Evolutionary conservation across 1,140 invertebrate species (phyloP), one percentile per base, ranked within the genome.

Genomic region (Pseudomyrmex flavicornis): DNA sequence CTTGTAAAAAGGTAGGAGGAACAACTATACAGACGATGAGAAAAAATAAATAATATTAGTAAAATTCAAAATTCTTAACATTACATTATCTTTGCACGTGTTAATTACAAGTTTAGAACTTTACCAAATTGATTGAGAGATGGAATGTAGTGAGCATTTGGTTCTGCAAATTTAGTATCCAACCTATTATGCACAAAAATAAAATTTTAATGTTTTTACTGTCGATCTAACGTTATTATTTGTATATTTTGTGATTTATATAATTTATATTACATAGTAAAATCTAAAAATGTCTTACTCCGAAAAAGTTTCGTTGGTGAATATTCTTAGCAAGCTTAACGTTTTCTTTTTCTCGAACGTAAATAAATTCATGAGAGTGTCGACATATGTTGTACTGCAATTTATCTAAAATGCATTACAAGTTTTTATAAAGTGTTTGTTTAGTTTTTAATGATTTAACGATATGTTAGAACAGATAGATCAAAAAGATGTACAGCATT

Each of bases 121-220:
- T 69, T 10, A 69, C 66, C 66, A 15, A 69, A 26, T 69, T 52
- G 20, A n/a, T 69, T 69, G 48, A 13, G 7, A 50, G 48, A 9
- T 26, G 66, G 66, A 69, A 52, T 26, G 10, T 69, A 52, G 52
- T 69, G 52, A 69, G 66, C 66, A 2, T 52, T 69, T n/a, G 52
- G 46, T 26, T 12, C 8, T 1, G 66, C 52, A 2, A 48, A 48
- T 69, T 69, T 20, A 46, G 52, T 69, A 26, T 52, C 13, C 66
- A 46, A 69, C 2, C 66, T 69, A 15, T 66, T 26, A 52, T 22
- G 20, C 8, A 59, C 2, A 59, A 69, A 52, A 69, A 26, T 13
- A 10, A 48, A 8, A 48, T 69, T 2, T 15, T 22, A 22, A 0
- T 22, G 20, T 2, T 26, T 22, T n/a, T 26, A n/a, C 8, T 1